Base-by-base conservation (phyloP, 2,888 invertebrate species). In the Ceramica pisi region DNA sequence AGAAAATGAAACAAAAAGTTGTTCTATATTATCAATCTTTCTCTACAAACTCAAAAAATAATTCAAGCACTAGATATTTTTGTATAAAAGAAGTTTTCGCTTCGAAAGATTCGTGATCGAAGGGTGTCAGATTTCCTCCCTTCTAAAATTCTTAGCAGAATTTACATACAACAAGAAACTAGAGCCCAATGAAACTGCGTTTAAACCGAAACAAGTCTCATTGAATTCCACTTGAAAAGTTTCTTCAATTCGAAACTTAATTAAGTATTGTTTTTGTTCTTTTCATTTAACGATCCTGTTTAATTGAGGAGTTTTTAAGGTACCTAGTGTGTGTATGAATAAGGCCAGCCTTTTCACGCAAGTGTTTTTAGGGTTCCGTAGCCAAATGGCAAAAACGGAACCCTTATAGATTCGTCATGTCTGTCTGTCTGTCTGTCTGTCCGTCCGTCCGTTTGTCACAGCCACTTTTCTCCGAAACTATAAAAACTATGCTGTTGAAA, bases 251-350 rank as follows among this genome's bases (percentile, higher is more conserved):
- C 85, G 84, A 83, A 88, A 86, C 87, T 89, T 93, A 92, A 94
- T 93, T 93, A 92, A 92, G 93, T 89, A 90, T 90, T 91, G 92
- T 92, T 93, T 90, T 92, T 94, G 91, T 92, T 92, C 89, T 89
- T 90, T 92, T 88, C 87, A 90, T 89, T 91, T 88, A 89, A 90
- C 91, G 91, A 91, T 92, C 85, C 80, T 80, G 78, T 91, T 92
- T 90, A 92, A 94, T 93, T 91, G 92, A 90, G 87, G 91, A 91
- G 89, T 92, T 92, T 91, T 89, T 88, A 90, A 90, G 87, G 74
- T 77, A n/a, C 76, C 72, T 76, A 14, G 7, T 50, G 19, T 31
- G 63, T 46, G 80, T 81, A 81, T 64, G 1, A 64, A 80, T 60
- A 4, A 19, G 6, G 14, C 0, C n/a, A 79, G 35, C 31, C 6